Evolutionary conservation across 2,113 vertebrate species (phyloP).

Genomic region (Phrynosoma blainvillii): DNA sequence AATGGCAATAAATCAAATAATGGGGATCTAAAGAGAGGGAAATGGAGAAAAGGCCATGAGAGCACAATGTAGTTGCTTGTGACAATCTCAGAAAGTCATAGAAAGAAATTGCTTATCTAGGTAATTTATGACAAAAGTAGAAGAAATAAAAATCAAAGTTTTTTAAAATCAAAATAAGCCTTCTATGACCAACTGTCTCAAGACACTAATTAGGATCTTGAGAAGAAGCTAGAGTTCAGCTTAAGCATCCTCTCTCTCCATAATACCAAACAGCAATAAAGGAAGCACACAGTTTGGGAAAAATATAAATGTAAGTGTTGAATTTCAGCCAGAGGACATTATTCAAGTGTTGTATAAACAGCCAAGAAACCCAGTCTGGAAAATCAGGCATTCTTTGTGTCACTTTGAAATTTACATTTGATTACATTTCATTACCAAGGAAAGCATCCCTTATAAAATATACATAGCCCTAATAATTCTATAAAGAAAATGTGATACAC

Average conservation of each 20-base stretch:
- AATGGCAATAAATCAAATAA: constrained; percentile 34
- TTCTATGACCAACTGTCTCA: neutral
- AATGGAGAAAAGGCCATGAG: neutral
- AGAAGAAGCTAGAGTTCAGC: neutral
- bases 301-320: constrained; percentile 35
- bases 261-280: constrained; percentile 13
- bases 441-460: constrained; percentile 1
- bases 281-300: neutral
- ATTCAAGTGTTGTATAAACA: constrained; percentile 44
- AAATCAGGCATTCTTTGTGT: constrained; percentile 28
- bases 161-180: neutral
- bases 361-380: constrained; percentile 1
- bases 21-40: constrained; percentile 11
- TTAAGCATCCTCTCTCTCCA: neutral
- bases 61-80: neutral
- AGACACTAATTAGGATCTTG: neutral
- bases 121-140: neutral
- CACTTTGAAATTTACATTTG: constrained; percentile 31
- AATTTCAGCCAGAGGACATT: constrained; percentile 51
- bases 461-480: constrained; percentile 14
- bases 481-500: neutral
- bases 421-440: constrained; percentile 4
- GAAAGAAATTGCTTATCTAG: rapidly evolving
- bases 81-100: neutral
- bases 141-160: neutral